Base-by-base conservation (phyloP, 2,113 vertebrate genomes). In the Engystomops pustulosus region DNA sequence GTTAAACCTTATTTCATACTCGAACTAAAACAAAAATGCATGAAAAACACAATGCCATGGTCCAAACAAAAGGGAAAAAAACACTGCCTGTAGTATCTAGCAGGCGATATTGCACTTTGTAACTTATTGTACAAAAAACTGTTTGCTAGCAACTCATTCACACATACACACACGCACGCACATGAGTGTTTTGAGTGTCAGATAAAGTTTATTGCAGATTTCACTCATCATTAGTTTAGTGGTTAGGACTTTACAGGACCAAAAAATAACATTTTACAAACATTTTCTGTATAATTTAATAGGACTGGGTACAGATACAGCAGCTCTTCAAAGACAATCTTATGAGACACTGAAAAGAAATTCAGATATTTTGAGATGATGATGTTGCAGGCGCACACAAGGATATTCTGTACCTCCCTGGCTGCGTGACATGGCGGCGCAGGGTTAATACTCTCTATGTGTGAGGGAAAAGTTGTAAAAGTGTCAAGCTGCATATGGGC, bases 261-360 rank as follows among this genome's bases (percentile, higher is more conserved):
- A 72, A 82, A 41, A 82, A 72, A 82, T 68, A 81, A 70, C 47
- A 55, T 71, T 81, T 71, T 70, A 72, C 68, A 82, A 82, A 82
- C 49, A 53, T 58, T 82, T 55, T 68, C 65, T 69, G 32, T 49
- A 85, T 47, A 85, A 51, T 79, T 85, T 55, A 55, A 85, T 65
- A 44, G 32, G 74, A 68, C 32, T 53, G 47, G 75, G 75, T 78
- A 82, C 47, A 36, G 23, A 71, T 71, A 69, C 74, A 84, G 45
- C 72, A 69, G 74, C 72, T 76, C 34, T 44, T 75, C 38, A 38
- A 69, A 84, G 32, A 77, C 36, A 79, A 58, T 38, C 45, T 12
- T n/a, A n/a, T 8, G 15, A 32, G 67, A 68, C 44, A 77, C 41
- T 47, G 23, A 83, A 38, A 80, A 80, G 14, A 34, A 36, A 72